Conservation (phyloP, 2,797 vertebrate genomes). For the Harpagifer antarcticus region DNA sequence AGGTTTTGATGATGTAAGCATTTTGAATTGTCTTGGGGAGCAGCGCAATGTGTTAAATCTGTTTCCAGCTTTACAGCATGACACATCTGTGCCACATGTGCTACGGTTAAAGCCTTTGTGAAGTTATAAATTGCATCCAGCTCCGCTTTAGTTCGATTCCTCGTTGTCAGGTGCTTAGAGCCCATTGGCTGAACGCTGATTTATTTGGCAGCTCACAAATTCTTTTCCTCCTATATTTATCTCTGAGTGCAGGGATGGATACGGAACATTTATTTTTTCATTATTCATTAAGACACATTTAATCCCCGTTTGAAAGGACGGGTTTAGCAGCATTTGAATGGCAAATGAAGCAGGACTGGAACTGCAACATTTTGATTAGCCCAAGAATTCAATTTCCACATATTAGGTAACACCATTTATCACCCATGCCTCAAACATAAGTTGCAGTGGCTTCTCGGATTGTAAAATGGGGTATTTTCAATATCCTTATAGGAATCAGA, state of each 20-base stretch:
- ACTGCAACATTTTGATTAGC: conserved; percentile 63
- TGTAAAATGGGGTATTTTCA: conserved; percentile 2
- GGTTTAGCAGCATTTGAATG: conserved; percentile 52
- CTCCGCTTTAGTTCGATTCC: conserved; percentile 29
- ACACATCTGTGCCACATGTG: conserved; percentile 20
- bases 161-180: conserved; percentile 38
- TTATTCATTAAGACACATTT: conserved; percentile 59
- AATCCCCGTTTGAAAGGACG: conserved; percentile 55
- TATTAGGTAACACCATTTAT: conserved; percentile 43
- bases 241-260: conserved; percentile 38
- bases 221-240: conserved; percentile 46
- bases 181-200: conserved; percentile 49
- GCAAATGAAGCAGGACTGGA: conserved; percentile 57
- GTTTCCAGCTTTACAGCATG: conserved; percentile 29
- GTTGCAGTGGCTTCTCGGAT: conserved; percentile 14
- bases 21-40: conserved; percentile 52
- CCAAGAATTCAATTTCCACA: conserved; percentile 52
- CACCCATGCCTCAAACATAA: conserved; percentile 36
- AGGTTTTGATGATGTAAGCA: conserved; percentile 49
- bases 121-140: conserved; percentile 29
- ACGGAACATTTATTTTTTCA: conserved; percentile 50
- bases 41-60: conserved; percentile 12
- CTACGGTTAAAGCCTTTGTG: conserved; percentile 28
- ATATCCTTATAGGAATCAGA: conserved; percentile 7
- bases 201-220: conserved; percentile 47